Evolutionary conservation across 2,888 invertebrate genomes (phyloP).

Genomic region (Erebia aethiops): DNA sequence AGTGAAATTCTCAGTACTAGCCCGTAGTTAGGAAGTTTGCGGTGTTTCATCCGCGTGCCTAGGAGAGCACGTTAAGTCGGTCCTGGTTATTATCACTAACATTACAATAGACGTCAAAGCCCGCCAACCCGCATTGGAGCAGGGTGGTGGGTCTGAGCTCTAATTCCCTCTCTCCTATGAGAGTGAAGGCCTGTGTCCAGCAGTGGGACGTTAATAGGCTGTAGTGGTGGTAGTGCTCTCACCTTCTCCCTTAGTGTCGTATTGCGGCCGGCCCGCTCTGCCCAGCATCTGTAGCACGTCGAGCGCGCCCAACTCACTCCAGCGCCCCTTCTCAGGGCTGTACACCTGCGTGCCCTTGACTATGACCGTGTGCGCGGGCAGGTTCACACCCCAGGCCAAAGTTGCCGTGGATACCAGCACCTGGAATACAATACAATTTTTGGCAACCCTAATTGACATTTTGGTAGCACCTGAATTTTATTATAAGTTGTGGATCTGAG

Average conservation of each 20-base stretch:
- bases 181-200: too few species aligned
- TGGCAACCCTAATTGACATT: not conserved
- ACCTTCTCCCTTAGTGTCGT: constrained; percentile 94
- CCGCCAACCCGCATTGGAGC: too few species aligned
- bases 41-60: too few species aligned
- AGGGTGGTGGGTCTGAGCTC: too few species aligned
- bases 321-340: constrained; percentile 98
- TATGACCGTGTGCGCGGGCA: constrained; percentile 99
- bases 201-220: too few species aligned
- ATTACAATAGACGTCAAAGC: too few species aligned
- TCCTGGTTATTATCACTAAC: too few species aligned
- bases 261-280: constrained; percentile 98
- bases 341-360: constrained; percentile 98
- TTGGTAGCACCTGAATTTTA: not conserved
- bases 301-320: constrained; percentile 98
- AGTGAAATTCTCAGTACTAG: too few species aligned
- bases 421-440: constrained; percentile 48
- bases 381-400: constrained; percentile 99
- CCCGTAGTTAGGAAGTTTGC: too few species aligned
- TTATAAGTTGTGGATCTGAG: not conserved
- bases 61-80: too few species aligned
- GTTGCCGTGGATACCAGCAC: constrained; percentile 99
- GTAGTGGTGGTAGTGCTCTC: constrained; percentile 78
- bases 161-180: too few species aligned
- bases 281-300: constrained; percentile 99